Base-by-base conservation (phyloP, 2,797 vertebrate species). In the Anas bernieri region DNA sequence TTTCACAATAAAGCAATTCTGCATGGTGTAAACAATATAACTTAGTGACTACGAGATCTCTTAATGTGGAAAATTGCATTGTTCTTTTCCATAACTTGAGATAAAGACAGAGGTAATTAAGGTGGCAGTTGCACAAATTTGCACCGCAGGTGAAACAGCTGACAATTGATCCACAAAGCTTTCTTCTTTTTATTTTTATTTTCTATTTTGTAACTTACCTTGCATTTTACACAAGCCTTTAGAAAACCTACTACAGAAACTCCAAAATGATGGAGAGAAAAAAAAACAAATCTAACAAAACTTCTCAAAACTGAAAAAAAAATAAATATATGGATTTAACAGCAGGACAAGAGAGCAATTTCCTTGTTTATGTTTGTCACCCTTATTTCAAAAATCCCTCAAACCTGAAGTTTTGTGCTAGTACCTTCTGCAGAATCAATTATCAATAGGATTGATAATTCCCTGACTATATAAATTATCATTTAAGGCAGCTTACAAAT, bases 221-320 rank as follows among this genome's bases (percentile, higher is more conserved):
- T 92, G 33, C 43, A 86, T 41, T 82, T 83, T 78, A 69, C 46
- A 61, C 9, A 85, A 45, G 23, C 15, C 4, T 90, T 90, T 95
- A 74, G 61, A 90, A 93, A 80, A 37, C 2, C 26, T 70, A 45
- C 33, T 63, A 23, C 2, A 77, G 37, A 79, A 73, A 55, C 31
- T 83, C 50, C 15, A 58, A 64, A 85, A 48, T 35, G 4, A 69
- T 23, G 7, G 31, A 8, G 2, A 33, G 13, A 69, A 82, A 41
- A 2, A 14, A 17, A 17, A 88, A 58, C 8, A 81, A 62, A 89
- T 61, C 26, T 62, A 30, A 33, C 46, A 73, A 41, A 3, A 30
- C 39, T 43, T 64, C 22, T 31, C 39, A 64, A 64, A 55, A 68
- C 33, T 54, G 23, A 68, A 82, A 88, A 67, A 85, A 74, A 64